Evolutionary conservation across 2,888 invertebrate genomes (phyloP).

Genomic region (Ephialtes manifestator): DNA sequence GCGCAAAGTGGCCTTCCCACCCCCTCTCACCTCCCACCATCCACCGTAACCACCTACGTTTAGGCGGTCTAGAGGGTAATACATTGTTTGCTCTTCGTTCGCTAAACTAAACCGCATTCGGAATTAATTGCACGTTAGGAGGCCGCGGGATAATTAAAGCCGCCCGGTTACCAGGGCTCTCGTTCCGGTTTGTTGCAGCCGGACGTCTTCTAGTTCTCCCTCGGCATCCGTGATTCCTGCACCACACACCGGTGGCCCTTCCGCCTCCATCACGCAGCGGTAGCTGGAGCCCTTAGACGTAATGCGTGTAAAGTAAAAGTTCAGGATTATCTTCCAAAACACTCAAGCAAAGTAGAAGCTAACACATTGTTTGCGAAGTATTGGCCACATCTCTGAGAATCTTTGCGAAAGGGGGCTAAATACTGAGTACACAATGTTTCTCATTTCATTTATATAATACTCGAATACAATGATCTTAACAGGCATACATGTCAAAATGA

Average conservation of each 20-base stretch:
- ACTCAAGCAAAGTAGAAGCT: background rate
- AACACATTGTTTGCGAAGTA: background rate
- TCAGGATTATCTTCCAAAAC: background rate
- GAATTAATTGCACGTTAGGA: slow-evolving; percentile 84
- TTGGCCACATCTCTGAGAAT: background rate
- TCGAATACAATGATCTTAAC: too few relatives aligned
- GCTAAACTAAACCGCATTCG: slow-evolving; percentile 84
- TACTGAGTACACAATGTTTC: too few relatives aligned
- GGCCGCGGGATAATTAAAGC: slow-evolving; percentile 83
- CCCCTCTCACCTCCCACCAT: slow-evolving; percentile 46
- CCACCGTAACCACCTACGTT: slow-evolving; percentile 81
- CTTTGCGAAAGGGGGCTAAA: too few relatives aligned
- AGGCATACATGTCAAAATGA: too few relatives aligned
- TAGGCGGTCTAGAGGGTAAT: slow-evolving; percentile 80
- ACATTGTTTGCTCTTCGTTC: slow-evolving; percentile 84
- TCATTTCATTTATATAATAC: too few relatives aligned
- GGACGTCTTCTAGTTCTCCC: slow-evolving; percentile 74
- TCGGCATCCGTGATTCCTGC: slow-evolving; percentile 23
- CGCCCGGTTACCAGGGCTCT: slow-evolving; percentile 77
- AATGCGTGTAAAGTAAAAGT: background rate
- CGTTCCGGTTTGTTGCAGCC: slow-evolving; percentile 74
- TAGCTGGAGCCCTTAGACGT: background rate
- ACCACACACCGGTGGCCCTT: slow-evolving; percentile 1
- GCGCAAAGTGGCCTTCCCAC: slow-evolving; percentile 80
- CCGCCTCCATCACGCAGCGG: slow-evolving; percentile 6